phyloP scores from a whole-genome alignment of 2,888 invertebrate genomes.

The Acheta domesticus region DNA sequence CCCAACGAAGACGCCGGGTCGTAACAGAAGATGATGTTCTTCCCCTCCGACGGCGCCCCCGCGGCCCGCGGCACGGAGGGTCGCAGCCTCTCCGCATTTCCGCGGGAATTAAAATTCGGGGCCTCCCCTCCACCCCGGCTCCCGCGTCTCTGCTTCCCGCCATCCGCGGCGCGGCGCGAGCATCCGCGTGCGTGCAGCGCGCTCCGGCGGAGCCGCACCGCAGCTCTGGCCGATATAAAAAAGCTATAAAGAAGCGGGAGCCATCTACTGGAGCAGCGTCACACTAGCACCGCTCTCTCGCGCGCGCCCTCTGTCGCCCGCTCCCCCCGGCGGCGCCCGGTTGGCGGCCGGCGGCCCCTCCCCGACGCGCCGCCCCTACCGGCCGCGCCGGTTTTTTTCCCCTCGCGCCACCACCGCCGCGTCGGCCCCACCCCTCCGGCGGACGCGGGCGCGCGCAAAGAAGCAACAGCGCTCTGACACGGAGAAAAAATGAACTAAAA shows the following conservation, averaged over 20 bases:
- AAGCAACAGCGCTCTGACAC: conserved; percentile 18
- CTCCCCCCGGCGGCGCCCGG: conserved; percentile 8
- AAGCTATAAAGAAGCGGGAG: background rate
- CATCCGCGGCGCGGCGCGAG: background rate
- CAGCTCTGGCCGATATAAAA: background rate
- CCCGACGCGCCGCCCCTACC: background rate
- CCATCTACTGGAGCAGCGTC: background rate
- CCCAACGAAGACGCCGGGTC: background rate
- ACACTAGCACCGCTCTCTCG: background rate
- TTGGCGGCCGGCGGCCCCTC: background rate
- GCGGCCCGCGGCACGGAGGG: background rate
- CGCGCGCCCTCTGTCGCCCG: background rate
- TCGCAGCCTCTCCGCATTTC: background rate
- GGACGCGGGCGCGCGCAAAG: conserved; percentile 3
- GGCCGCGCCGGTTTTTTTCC: background rate
- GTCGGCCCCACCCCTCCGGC: background rate
- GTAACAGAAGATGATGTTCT: conserved; percentile 4
- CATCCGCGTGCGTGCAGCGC: background rate
- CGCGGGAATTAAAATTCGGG: conserved; percentile 1
- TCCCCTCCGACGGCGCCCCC: background rate
- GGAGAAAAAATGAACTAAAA: conserved; percentile 18
- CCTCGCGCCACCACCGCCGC: background rate
- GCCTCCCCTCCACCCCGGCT: background rate
- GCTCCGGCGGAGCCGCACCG: background rate
- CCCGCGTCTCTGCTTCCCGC: background rate